Evolutionary conservation across 2,888 invertebrate genomes (phyloP), one percentile per base, ranked within the genome.

Genomic region (Temnothorax unifasciatus): DNA sequence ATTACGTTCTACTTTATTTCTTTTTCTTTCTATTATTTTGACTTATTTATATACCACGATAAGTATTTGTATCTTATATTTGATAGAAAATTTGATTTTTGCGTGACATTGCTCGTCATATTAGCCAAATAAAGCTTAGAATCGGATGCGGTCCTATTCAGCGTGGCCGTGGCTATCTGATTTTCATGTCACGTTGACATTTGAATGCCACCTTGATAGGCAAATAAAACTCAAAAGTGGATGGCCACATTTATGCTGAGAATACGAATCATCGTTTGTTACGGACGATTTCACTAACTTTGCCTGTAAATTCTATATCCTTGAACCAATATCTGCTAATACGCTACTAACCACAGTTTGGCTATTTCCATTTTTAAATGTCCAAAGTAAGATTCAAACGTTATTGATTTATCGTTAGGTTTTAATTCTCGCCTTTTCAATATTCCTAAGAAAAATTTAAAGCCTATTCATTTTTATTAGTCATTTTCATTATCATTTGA

Each of bases 161-260:
- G 21, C 25, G 18, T 38, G 21, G 34, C 54, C 25, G 18, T 38
- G 21, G 15, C 69, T 68, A 77, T 69, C 41, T 77, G 54, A 77
- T 54, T 69, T 29, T 77, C 69, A 54, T 54, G 76, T 77, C 76
- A 77, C 76, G 76, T 77, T 77, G 54, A 69, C 76, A 77, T 68
- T 64, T 77, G 54, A 77, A 69, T 75, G 34, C 64, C 29, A 77
- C 41, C 52, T 69, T 25, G 68, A 77, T 77, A 54, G 41, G 38
- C 52, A n/a, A 52, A 41, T 68, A 68, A 77, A 68, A 54, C 34
- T 75, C 29, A n/a, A 52, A 68, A 52, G 69, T 25, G 15, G 13
- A 41, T 52, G 25, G 5, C 9, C n/a, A 41, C 47, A n/a, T 68
- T 68, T 50, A 75, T 6, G 34, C 21, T 47, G 21, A 50, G 74